phyloP scores from a whole-genome alignment of 2,888 invertebrate genomes.

The Phortica magna region DNA sequence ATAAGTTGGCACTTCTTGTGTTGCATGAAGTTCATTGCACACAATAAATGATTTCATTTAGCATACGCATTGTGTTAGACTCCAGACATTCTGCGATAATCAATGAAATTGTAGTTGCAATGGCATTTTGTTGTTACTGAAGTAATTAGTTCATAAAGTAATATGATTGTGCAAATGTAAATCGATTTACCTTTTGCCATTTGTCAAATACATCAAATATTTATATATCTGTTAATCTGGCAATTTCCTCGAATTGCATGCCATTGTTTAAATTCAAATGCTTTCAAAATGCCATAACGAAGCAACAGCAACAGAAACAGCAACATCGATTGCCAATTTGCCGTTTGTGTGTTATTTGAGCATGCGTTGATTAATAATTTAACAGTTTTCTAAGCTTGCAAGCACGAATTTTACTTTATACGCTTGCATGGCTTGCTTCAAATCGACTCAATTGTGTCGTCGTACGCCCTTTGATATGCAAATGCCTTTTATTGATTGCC shows the following conservation, averaged over 20 bases:
- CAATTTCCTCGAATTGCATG: slow-evolving; percentile 10
- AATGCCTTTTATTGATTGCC: neutral
- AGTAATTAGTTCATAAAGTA: neutral
- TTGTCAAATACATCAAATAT: slow-evolving; percentile 4
- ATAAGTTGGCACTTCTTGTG: too few species aligned
- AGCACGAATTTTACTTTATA: too few species aligned
- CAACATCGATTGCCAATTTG: neutral
- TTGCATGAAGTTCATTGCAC: too few species aligned
- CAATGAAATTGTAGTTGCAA: neutral
- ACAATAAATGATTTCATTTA: too few species aligned
- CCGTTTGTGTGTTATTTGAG: neutral
- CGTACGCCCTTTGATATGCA: neutral
- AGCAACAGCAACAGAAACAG: neutral
- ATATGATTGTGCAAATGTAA: neutral
- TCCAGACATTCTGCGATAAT: neutral
- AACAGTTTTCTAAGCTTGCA: neutral
- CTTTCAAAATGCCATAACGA: neutral
- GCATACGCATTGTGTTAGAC: too few species aligned
- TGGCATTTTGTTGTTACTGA: too few species aligned
- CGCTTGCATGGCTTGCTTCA: neutral
- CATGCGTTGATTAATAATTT: neutral
- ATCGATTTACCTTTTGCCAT: slow-evolving; percentile 7
- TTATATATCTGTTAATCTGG: slow-evolving; percentile 5
- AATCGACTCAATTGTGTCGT: neutral
- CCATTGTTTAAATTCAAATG: neutral